Evolutionary conservation across 1,140 invertebrate genomes (phyloP), one percentile per base, ranked within the genome.

Genomic region (Polypedilum pembai): DNA sequence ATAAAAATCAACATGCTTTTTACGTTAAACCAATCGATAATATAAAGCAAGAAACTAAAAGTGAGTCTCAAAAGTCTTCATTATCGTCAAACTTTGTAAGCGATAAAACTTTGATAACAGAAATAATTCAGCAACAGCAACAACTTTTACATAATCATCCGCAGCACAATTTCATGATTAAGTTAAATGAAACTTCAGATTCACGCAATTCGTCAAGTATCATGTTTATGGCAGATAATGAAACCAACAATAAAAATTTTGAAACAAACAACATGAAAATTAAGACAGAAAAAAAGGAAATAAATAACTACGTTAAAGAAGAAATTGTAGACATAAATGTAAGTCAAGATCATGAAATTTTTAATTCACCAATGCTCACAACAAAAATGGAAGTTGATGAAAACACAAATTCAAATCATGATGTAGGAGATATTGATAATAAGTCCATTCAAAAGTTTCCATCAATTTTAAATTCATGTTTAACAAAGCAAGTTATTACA

Each of bases 41-140:
- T 56, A 56, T 83, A 83, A 10, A 76, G 76, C 65, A 69, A 10
- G 65, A 69, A 20, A 69, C 20, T 21, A 18, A 69, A 69, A 10
- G 20, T 69, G 65, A 18, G 2, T 20, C 24, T 33, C 24, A 33
- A 33, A 5, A 33, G 24, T 1, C 24, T 3, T 33, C 24, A 33
- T 33, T 7, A 69, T n/a, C 65, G 17, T 21, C 20, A 21, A 18
- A 10, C 17, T 69, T 69, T 69, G 17, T 69, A 18, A 69, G 20
- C 7, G 65, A 69, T 69, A 69, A 69, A 69, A 69, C 65, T 20
- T 21, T 69, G 4, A 69, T 69, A 69, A 69, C 65, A 10, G 65
- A 69, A 69, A 69, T 69, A 69, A 69, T 69, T 18, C 65, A 69
- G 10, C 65, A 69, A 20, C 65, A 69, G 20, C 65, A 69, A 18